Base-by-base conservation (phyloP, 2,888 invertebrate species). In the Serripes groenlandicus region DNA sequence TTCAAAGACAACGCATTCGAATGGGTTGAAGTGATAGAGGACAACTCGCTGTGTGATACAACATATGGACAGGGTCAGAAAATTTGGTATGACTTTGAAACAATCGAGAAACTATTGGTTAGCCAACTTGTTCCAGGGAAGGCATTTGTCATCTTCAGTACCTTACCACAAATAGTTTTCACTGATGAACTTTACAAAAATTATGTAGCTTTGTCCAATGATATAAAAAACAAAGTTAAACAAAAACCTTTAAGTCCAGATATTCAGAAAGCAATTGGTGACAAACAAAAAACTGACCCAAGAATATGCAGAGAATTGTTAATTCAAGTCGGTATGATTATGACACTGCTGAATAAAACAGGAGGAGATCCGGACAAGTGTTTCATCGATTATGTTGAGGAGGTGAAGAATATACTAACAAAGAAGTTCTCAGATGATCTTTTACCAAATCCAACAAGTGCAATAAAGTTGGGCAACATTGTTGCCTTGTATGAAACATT, bases 171-270 rank as follows among this genome's bases (percentile, higher is more conserved):
- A 11, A 85, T 88, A 1, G 54, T 84, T 0, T 89, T 88, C 60
- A 78, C 72, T 23, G 89, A 89, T 79, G 88, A 89, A 73, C 66
- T 89, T 18, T 88, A 86, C 58, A 83, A 81, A 34, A 86, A 82
- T 26, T 88, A 80, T 66, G 78, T 77, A 15, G 62, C 66, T 3
- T 42, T 89, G 52, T 37, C 86, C 4, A 42, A 62, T 30, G 83
- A 86, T 5, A 30, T 89, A 1, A 28, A 32, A 21, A 42, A 5
- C 9, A 56, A 58, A 5, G 74, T 86, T 11, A 77, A 80, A 5
- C 89, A 89, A 35, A 69, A 78, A 37, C 23, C 71, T n/a, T 32
- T 89, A 1, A 71, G 86, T 42, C n/a, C 26, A 1, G 85, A 87
- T 32, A 77, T 88, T 3, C 56, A 49, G 18, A 56, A 35, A n/a